phyloP scores from a whole-genome alignment of 2,888 invertebrate species.

The Platycheirus rosarum region DNA sequence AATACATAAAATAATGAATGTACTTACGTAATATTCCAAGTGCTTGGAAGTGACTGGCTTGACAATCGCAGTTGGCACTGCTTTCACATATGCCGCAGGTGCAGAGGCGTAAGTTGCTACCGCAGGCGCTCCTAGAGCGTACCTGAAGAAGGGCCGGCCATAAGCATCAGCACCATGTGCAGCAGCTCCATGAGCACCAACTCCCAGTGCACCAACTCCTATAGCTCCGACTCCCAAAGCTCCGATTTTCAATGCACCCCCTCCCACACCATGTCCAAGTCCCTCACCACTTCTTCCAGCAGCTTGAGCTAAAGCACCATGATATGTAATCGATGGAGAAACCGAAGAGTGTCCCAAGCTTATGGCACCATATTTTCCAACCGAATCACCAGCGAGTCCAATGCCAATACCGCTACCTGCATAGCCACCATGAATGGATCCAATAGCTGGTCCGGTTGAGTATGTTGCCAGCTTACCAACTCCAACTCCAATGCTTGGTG shows the following conservation, averaged over 20 bases:
- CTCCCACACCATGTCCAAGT: conserved; percentile 62
- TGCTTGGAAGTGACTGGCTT: conserved; percentile 86
- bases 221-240: conserved; percentile 60
- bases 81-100: conserved; percentile 80
- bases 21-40: conserved; percentile 86
- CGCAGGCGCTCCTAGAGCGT: conserved; percentile 81
- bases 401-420: conserved; percentile 14
- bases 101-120: conserved; percentile 80
- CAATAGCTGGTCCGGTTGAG: conserved; percentile 83
- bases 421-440: conserved; percentile 73
- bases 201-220: conserved; percentile 64
- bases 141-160: conserved; percentile 76
- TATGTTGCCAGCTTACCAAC: conserved; percentile 63
- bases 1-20: too few relatives aligned
- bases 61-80: conserved; percentile 81
- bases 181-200: conserved; percentile 75
- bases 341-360: conserved; percentile 58
- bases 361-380: conserved; percentile 64
- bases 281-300: conserved; percentile 68
- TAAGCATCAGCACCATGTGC: conserved; percentile 65
- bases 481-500: conserved; percentile 75
- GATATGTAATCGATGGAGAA: conserved; percentile 78
- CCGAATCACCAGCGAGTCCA: conserved; percentile 46
- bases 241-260: conserved; percentile 57
- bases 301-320: conserved; percentile 77